These are phyloP conservation scores for Sussaba pulchella DNA, from an alignment of 2,888 invertebrate genomes.

Conservation along the genomic window DNA sequence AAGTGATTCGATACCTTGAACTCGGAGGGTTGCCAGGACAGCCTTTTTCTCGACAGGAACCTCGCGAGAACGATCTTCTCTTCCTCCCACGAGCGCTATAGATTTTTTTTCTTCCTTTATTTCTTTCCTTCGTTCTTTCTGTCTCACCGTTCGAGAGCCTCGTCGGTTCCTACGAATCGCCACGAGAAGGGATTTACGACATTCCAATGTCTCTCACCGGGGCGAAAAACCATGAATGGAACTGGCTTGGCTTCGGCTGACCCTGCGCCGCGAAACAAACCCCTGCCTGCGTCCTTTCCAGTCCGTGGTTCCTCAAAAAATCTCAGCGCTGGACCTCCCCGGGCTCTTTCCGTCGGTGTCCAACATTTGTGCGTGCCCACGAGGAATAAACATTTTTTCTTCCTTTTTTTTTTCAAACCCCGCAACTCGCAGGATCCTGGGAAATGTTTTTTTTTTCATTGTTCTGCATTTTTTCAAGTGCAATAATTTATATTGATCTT, in stretches of 20 bases:
- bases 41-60: slow-evolving; percentile 43
- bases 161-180: slow-evolving; percentile 59
- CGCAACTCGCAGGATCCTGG: background rate
- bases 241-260: slow-evolving; percentile 46
- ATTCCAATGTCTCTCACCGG: slow-evolving; percentile 72
- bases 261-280: slow-evolving; percentile 35
- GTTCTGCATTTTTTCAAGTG: background rate
- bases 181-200: slow-evolving; percentile 75
- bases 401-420: background rate
- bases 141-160: slow-evolving; percentile 52
- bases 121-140: slow-evolving; percentile 43
- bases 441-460: background rate
- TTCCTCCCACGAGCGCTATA: slow-evolving; percentile 64
- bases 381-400: background rate
- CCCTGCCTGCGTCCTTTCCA: slow-evolving; percentile 33
- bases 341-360: slow-evolving; percentile 1
- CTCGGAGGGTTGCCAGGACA: slow-evolving; percentile 35
- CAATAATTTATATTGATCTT: background rate
- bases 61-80: slow-evolving; percentile 32
- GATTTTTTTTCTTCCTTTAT: slow-evolving; percentile 43
- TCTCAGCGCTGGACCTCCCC: slow-evolving; percentile 44
- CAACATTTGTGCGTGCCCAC: background rate
- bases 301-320: slow-evolving; percentile 48
- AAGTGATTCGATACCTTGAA: slow-evolving; percentile 72
- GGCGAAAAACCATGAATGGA: slow-evolving; percentile 75